Conservation (phyloP, 2,888 invertebrate genomes). For the Cephus pulcher region DNA sequence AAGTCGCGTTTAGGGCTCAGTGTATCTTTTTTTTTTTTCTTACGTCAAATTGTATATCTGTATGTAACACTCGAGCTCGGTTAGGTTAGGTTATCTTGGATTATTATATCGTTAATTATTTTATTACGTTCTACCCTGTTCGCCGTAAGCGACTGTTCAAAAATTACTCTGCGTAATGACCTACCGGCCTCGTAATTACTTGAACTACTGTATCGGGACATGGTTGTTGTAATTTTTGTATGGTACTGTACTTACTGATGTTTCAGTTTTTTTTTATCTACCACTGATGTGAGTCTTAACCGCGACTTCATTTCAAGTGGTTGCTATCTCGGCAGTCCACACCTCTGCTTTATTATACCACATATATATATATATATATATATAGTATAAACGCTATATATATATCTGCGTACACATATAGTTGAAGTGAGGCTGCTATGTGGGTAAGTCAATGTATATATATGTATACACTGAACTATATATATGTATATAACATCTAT, state of each 20-base stretch:
- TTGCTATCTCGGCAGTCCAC: conserved; percentile 43
- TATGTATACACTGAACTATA: conserved; percentile 1
- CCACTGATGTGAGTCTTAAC: background rate
- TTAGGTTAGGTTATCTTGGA: background rate
- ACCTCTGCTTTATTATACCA: conserved; percentile 43
- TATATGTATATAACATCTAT: conserved; percentile 8
- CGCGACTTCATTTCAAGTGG: conserved; percentile 23
- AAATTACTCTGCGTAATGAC: background rate
- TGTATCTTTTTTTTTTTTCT: background rate
- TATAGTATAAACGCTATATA: no score
- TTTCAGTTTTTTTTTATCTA: background rate
- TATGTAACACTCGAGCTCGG: background rate
- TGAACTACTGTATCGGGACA: no score
- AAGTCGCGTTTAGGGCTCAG: background rate
- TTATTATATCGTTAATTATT: background rate
- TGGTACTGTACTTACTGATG: background rate
- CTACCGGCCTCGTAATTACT: no score
- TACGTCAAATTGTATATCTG: background rate
- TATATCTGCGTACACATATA: background rate
- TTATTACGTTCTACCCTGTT: background rate
- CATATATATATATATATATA: conserved; percentile 16
- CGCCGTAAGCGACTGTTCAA: background rate
- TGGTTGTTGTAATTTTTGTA: no score
- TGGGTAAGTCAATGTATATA: background rate
- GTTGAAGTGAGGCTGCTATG: conserved; percentile 11